Conservation (phyloP, 2,113 vertebrate species). For the Myxocyprinus asiaticus region DNA sequence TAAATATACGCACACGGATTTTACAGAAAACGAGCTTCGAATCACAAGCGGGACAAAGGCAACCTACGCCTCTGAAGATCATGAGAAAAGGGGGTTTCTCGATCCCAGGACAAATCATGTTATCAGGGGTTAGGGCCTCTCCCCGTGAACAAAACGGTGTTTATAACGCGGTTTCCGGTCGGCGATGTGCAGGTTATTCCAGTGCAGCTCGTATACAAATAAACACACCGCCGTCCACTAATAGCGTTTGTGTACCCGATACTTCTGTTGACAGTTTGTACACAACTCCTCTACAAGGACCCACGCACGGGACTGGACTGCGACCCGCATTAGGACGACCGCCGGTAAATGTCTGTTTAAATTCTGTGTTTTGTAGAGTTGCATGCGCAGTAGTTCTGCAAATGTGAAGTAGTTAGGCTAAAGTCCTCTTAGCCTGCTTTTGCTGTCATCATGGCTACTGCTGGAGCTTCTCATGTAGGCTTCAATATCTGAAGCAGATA, state of each 20-base stretch:
- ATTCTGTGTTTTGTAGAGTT: background rate
- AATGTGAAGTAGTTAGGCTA: slow-evolving; percentile 9
- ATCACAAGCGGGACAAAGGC: slow-evolving; percentile 54
- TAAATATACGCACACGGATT: background rate
- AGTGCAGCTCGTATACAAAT: slow-evolving; percentile 55
- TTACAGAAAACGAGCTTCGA: slow-evolving; percentile 43
- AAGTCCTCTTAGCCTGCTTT: slow-evolving; percentile 14
- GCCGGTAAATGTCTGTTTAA: slow-evolving; percentile 56
- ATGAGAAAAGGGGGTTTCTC: slow-evolving; percentile 63
- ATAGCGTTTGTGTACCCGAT: slow-evolving; percentile 51
- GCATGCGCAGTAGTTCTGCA: background rate
- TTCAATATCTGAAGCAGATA: background rate
- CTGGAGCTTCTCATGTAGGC: background rate
- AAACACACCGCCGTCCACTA: slow-evolving; percentile 54
- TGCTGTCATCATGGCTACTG: slow-evolving; percentile 11
- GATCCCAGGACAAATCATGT: slow-evolving; percentile 52
- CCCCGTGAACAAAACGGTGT: slow-evolving; percentile 47
- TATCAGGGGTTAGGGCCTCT: slow-evolving; percentile 46
- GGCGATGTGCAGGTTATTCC: slow-evolving; percentile 44
- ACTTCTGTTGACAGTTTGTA: slow-evolving; percentile 54
- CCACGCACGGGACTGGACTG: slow-evolving; percentile 53
- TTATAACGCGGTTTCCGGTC: slow-evolving; percentile 49
- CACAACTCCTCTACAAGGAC: slow-evolving; percentile 59
- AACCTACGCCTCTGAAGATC: slow-evolving; percentile 48
- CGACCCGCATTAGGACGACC: slow-evolving; percentile 54